phyloP scores from a whole-genome alignment of 2,888 invertebrate genomes.

The Eilema griseolum region DNA sequence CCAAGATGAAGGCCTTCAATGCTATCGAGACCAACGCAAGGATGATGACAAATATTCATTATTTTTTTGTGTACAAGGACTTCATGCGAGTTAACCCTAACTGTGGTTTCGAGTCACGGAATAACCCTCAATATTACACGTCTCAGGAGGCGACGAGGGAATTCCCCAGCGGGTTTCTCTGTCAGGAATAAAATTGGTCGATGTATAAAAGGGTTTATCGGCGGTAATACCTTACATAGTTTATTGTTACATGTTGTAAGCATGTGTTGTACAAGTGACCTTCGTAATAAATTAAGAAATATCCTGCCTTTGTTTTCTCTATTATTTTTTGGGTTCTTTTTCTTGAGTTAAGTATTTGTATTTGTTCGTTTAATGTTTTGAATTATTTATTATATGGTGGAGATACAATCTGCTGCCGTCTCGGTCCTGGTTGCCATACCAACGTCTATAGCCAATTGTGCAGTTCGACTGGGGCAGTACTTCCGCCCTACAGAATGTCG shows the following conservation, averaged over 20 bases:
- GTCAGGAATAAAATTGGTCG: conserved; percentile 30
- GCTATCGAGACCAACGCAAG: too few species aligned
- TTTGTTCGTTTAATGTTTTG: not conserved
- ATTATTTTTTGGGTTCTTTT: not conserved
- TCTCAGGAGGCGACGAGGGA: conserved; percentile 18
- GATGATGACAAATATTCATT: too few species aligned
- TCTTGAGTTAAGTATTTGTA: not conserved
- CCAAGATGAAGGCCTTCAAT: too few species aligned
- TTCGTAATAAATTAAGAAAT: not conserved
- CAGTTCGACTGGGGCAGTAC: too few species aligned
- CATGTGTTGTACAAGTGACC: conserved; percentile 7
- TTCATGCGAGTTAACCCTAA: conserved; percentile 6
- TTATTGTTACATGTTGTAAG: conserved; percentile 25
- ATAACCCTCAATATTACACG: conserved; percentile 23
- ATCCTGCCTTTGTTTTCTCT: not conserved
- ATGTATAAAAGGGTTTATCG: conserved; percentile 30
- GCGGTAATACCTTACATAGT: conserved; percentile 21
- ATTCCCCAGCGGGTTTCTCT: conserved; percentile 20
- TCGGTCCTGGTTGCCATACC: too few species aligned
- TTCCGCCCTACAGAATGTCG: too few species aligned
- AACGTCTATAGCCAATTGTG: too few species aligned
- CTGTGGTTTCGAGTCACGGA: conserved; percentile 23
- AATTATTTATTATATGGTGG: not conserved
- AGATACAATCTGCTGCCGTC: too few species aligned
- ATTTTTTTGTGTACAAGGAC: not conserved